Percentiles rank a stretch among this genome's conserved stretches.
Evolutionary conservation across 2,888 invertebrate species (phyloP).

Genomic region (Drosophila anomelani): DNA sequence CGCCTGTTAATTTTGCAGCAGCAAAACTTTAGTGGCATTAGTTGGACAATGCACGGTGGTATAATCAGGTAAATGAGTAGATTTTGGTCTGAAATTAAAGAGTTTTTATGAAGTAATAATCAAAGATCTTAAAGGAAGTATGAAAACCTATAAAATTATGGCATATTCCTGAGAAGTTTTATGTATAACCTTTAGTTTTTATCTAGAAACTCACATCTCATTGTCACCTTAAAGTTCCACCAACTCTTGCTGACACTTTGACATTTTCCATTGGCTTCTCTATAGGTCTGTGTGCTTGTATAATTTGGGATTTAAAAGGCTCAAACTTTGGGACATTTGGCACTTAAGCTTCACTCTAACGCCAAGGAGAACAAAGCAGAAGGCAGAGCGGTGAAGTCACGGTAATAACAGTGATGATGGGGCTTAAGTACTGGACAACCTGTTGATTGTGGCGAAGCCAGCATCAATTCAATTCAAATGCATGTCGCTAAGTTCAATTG

Average conservation of each 20-base stretch:
- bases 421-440: slow-evolving; percentile 44
- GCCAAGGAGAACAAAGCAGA: slow-evolving; percentile 8
- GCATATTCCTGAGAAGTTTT: too few species aligned
- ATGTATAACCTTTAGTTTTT: not conserved
- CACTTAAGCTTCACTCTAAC: slow-evolving; percentile 51
- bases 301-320: slow-evolving; percentile 25
- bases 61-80: slow-evolving; percentile 6
- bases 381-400: slow-evolving; percentile 5
- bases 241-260: slow-evolving; percentile 30
- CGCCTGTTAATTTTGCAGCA: slow-evolving; percentile 60
- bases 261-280: slow-evolving; percentile 48
- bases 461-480: slow-evolving; percentile 70
- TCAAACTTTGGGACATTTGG: slow-evolving; percentile 26
- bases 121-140: not conserved
- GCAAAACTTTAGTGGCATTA: slow-evolving; percentile 55
- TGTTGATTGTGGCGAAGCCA: slow-evolving; percentile 69
- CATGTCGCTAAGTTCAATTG: slow-evolving; percentile 66
- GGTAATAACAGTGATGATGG: slow-evolving; percentile 24
- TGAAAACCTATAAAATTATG: not conserved
- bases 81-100: not conserved
- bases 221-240: slow-evolving; percentile 1
- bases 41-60: slow-evolving; percentile 12
- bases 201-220: not conserved
- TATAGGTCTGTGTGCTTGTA: slow-evolving; percentile 9
- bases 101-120: not conserved